Evolutionary conservation across 2,797 vertebrate genomes (phyloP).

Genomic region (Acanthopagrus latus): DNA sequence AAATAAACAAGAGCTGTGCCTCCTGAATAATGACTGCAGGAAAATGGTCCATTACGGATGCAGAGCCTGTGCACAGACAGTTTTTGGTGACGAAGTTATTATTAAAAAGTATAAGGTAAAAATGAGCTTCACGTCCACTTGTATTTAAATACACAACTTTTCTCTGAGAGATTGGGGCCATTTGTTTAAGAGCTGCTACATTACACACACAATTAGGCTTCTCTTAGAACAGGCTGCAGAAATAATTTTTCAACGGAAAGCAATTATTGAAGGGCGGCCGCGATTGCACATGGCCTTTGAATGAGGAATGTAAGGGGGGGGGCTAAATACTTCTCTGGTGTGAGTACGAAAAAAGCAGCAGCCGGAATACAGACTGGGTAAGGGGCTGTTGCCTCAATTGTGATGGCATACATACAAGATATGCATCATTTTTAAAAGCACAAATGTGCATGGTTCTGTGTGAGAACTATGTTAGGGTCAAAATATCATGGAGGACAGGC

Average conservation of each 20-base stretch:
- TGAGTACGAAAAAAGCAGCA: constrained; percentile 1
- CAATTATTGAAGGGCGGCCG: constrained; percentile 25
- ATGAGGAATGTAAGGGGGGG: background rate
- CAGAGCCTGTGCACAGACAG: constrained; percentile 1
- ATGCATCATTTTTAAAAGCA: background rate
- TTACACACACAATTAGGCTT: constrained; percentile 54
- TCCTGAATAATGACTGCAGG: constrained; percentile 23
- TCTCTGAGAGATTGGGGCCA: constrained; percentile 26
- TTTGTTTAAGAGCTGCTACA: constrained; percentile 55
- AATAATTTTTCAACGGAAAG: constrained; percentile 21
- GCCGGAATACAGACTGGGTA: background rate
- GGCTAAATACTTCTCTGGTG: background rate
- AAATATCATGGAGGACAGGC: background rate
- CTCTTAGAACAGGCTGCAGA: constrained; percentile 33
- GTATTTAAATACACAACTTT: constrained; percentile 16
- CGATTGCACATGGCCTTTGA: constrained; percentile 23
- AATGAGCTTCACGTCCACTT: constrained; percentile 1
- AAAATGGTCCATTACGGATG: constrained; percentile 6
- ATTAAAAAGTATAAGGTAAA: constrained; percentile 25
- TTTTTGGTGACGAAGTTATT: constrained; percentile 13
- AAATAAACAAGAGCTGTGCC: background rate
- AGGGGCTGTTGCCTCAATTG: constrained; percentile 7
- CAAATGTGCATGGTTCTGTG: background rate
- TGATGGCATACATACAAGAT: background rate
- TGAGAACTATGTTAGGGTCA: background rate